Percentiles rank a stretch among this genome's conserved stretches.
Conservation (phyloP, 2,888 invertebrate genomes). For the Tachina fera region DNA sequence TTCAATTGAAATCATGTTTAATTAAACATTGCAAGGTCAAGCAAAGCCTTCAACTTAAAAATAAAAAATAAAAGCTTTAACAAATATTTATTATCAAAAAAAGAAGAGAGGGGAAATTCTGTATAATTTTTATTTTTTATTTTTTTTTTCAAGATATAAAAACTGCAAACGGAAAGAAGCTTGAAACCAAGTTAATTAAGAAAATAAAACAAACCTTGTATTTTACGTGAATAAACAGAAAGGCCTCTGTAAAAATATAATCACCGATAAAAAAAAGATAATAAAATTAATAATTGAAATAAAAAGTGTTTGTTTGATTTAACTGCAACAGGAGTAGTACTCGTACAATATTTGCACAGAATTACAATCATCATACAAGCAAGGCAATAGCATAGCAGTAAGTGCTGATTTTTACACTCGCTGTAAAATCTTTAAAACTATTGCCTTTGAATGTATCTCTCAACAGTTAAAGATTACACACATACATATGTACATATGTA, state of each 20-base stretch:
- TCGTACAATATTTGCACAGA: not conserved
- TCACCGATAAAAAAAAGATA: not conserved
- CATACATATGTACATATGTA: no score
- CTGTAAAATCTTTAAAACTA: not conserved
- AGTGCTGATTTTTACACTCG: not conserved
- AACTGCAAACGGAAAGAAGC: constrained; percentile 26
- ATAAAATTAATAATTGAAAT: constrained; percentile 50
- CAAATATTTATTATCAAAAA: constrained; percentile 23
- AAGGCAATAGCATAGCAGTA: not conserved
- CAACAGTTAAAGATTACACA: no score
- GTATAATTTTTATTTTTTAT: not conserved
- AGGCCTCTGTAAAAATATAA: not conserved
- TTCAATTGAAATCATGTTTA: constrained; percentile 17
- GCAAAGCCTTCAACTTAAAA: not conserved
- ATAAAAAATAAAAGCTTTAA: constrained; percentile 2
- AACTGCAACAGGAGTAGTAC: not conserved
- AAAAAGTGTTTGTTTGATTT: constrained; percentile 52
- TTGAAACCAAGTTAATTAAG: constrained; percentile 59
- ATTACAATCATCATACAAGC: not conserved
- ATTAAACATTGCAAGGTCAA: constrained; percentile 53
- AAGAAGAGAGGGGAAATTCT: not conserved
- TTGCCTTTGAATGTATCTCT: no score
- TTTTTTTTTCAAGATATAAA: constrained; percentile 9
- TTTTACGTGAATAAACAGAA: constrained; percentile 45
- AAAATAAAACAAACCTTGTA: constrained; percentile 55